A percentile compares a stretch with the other conserved stretches of the same genome.
These are phyloP conservation scores for Apis dorsata DNA, from an alignment of 1,140 invertebrate species.

Conservation along the genomic window DNA sequence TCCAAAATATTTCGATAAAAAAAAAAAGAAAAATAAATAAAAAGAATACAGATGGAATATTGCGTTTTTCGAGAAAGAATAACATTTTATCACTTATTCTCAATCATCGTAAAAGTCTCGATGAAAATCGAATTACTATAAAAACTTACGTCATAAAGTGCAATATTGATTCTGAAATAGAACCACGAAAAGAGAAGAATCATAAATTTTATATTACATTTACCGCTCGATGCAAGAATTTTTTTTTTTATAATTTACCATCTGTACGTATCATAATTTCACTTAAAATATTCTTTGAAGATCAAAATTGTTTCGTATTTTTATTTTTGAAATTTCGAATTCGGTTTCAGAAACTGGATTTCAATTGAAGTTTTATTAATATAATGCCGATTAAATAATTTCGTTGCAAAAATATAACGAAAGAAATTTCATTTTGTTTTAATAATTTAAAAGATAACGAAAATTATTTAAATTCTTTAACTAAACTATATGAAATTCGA, in stretches of 20 bases:
- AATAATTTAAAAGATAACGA: not conserved
- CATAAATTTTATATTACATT: slow-evolving; percentile 9
- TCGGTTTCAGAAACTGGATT: too few species aligned
- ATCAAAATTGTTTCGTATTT: not conserved
- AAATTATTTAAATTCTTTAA: not conserved
- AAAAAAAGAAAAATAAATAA: not conserved
- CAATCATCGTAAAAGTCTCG: not conserved
- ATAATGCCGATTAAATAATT: too few species aligned
- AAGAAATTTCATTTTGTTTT: too few species aligned
- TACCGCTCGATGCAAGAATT: not conserved
- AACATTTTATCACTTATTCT: not conserved
- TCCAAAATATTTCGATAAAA: not conserved
- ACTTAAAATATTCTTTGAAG: not conserved
- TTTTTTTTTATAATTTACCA: not conserved
- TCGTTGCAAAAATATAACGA: too few species aligned
- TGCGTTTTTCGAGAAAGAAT: not conserved
- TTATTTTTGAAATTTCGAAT: not conserved
- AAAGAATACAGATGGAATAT: not conserved
- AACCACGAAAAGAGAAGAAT: too few species aligned
- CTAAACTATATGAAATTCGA: not conserved
- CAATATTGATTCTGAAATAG: not conserved
- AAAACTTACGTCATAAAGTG: not conserved
- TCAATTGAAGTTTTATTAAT: too few species aligned
- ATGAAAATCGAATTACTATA: not conserved
- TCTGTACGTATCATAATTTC: not conserved